phyloP scores from a whole-genome alignment of 2,113 vertebrate species.

The Terrapene triunguis region DNA sequence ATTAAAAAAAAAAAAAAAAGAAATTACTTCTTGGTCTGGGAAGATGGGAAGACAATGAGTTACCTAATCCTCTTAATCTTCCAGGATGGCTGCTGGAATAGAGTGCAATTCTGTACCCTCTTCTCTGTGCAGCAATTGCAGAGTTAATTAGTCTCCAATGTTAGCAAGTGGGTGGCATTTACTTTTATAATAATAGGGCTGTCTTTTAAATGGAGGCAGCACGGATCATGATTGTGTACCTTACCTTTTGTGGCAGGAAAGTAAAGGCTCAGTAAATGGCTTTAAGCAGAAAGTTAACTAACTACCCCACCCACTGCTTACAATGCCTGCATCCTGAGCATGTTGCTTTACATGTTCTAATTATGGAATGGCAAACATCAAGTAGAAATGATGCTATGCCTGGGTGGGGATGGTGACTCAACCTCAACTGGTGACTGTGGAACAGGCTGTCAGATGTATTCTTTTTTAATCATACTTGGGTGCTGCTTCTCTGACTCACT shows the following conservation, averaged over 20 bases:
- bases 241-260: slow-evolving; percentile 30
- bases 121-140: slow-evolving; percentile 10
- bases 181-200: slow-evolving; percentile 31
- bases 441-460: slow-evolving; percentile 47
- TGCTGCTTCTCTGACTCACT: slow-evolving; percentile 56
- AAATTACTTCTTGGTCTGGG: rapidly evolving
- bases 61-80: not conserved
- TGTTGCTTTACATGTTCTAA: slow-evolving; percentile 15
- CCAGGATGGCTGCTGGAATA: not conserved
- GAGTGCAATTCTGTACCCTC: slow-evolving; percentile 7
- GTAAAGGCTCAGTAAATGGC: slow-evolving; percentile 23
- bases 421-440: not conserved
- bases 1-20: not conserved
- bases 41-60: not conserved
- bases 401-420: slow-evolving; percentile 55
- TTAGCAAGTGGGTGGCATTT: slow-evolving; percentile 57
- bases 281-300: slow-evolving; percentile 40
- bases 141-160: slow-evolving; percentile 49
- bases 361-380: slow-evolving; percentile 59
- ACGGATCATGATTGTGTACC: not conserved
- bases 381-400: slow-evolving; percentile 4
- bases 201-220: slow-evolving; percentile 18
- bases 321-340: slow-evolving; percentile 4
- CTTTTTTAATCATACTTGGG: not conserved
- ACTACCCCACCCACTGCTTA: not conserved